Conservation (phyloP, 1,140 invertebrate genomes). For the Drosophila pectinifera region DNA sequence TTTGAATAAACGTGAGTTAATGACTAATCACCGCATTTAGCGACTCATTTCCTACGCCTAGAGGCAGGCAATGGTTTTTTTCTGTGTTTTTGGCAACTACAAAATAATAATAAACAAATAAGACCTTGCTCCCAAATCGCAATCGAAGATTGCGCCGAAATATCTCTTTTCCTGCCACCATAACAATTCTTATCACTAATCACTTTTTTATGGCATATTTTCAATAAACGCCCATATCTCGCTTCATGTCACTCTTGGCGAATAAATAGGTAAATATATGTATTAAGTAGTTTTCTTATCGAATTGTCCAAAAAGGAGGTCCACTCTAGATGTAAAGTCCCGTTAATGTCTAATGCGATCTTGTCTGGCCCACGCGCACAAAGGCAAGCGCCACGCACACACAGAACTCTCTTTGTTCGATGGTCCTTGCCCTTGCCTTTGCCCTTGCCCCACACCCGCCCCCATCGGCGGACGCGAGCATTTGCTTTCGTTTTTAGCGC, state of each 20-base stretch:
- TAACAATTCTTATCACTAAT: conserved; percentile 35
- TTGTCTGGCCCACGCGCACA: conserved; percentile 32
- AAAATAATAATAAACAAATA: conserved; percentile 31
- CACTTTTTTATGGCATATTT: conserved; percentile 34
- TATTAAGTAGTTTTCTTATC: conserved; percentile 14
- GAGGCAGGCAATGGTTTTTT: conserved; percentile 13
- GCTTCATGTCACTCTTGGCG: conserved; percentile 3
- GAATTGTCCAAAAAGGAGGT: conserved; percentile 20
- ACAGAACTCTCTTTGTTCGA: conserved; percentile 62
- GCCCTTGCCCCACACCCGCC: conserved; percentile 38
- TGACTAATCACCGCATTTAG: conserved; percentile 3
- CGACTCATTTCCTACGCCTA: conserved; percentile 5
- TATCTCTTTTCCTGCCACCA: conserved; percentile 41
- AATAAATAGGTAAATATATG: conserved; percentile 8
- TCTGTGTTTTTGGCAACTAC: conserved; percentile 5
- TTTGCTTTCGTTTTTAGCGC: conserved; percentile 75
- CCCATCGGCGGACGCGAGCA: conserved; percentile 15
- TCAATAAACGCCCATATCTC: conserved; percentile 23
- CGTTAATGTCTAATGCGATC: conserved; percentile 57
- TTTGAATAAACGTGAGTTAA: not conserved
- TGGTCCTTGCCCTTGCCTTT: conserved; percentile 73
- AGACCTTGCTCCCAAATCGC: conserved; percentile 41
- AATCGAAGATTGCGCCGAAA: conserved; percentile 24
- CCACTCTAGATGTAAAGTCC: conserved; percentile 19
- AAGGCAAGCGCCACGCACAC: conserved; percentile 7